Base-by-base conservation (phyloP, 2,888 invertebrate species). In the Hecatera dysodea region DNA sequence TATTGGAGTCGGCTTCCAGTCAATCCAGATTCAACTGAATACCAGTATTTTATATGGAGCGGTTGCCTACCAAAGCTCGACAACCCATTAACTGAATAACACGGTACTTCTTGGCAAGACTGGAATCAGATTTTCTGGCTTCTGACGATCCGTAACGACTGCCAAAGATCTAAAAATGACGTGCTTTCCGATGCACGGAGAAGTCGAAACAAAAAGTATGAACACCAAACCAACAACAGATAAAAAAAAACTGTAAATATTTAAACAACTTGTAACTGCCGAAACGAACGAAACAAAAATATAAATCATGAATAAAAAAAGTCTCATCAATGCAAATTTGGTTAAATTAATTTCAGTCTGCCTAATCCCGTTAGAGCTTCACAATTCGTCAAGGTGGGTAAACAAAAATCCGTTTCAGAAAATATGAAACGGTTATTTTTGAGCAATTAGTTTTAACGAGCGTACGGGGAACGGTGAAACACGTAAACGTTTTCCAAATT, bases 401-500 rank as follows among this genome's bases (percentile, higher is more conserved):
- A 88, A 88, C 86, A 89, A 87, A 89, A 88, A 83, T 81, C 82
- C 85, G 83, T 88, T 88, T 86, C 73, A 72, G 84, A 86, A 87
- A 64, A 64, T 67, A 75, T 67, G 67, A 72, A 80, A 70, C 71
- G 80, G 76, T 83, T 85, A 87, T 87, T 89, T 86, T 80, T 80
- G 86, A 86, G 84, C 86, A 89, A 90, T 89, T 88, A 85, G 78
- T 64, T 80, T 63, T 86, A 86, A 85, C 82, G 85, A 87, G 77
- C 79, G 73, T 68, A 77, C 66, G 59, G 81, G 76, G 75, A 72
- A 61, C 55, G 46, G 27, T 70, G 29, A 61, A 59, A 60, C 48
- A 61, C 50, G 56, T 67, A 56, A 72, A 75, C 66, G 67, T 65
- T 80, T 80, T 78, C 64, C 68, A 67, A 71, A 86, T 78, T 75